A percentile compares a stretch with the other conserved stretches of the same genome.
These are phyloP conservation scores for Rotaria macrura DNA, from an alignment of 2,888 invertebrate species.

Conservation along the genomic window DNA sequence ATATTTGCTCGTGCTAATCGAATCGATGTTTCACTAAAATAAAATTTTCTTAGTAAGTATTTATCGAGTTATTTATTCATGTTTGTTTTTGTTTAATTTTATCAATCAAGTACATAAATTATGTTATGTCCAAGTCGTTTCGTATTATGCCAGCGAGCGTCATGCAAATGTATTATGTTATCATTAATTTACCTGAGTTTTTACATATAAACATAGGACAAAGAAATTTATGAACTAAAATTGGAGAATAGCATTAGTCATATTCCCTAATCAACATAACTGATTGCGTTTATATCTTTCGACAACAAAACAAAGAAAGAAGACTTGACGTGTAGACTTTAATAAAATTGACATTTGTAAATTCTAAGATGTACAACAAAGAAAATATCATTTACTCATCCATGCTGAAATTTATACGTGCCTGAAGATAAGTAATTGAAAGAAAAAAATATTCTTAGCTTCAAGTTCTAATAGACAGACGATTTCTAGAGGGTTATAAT, in stretches of 20 bases:
- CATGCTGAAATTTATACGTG: no score
- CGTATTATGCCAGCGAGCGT: neutral
- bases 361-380: no score
- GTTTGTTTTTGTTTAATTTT: neutral
- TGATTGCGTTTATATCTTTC: no score
- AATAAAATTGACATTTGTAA: no score
- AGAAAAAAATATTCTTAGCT: no score
- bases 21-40: neutral
- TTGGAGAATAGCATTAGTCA: neutral
- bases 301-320: no score
- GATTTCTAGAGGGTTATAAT: no score
- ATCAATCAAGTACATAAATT: neutral
- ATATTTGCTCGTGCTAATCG: slow-evolving; percentile 12
- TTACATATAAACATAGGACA: neutral
- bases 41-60: neutral
- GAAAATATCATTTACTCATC: no score
- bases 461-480: no score
- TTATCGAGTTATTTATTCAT: neutral
- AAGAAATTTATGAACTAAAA: neutral
- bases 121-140: neutral
- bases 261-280: no score
- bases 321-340: no score
- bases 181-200: neutral
- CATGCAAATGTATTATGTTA: neutral
- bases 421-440: no score